Base-by-base conservation (phyloP, 1,140 invertebrate genomes). In the Zaprionus kolodkinae region DNA sequence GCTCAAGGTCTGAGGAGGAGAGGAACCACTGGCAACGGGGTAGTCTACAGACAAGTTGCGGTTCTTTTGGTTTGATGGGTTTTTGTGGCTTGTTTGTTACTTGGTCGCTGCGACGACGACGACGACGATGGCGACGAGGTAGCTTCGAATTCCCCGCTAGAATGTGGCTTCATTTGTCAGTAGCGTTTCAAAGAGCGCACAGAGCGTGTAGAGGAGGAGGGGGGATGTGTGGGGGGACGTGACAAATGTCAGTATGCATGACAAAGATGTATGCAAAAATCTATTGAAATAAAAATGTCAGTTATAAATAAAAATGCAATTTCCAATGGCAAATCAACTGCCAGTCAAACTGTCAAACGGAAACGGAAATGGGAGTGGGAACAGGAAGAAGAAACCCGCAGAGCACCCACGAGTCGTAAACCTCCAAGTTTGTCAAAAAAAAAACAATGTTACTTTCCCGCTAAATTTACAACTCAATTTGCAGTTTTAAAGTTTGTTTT, bases 291-390 rank as follows among this genome's bases (percentile, higher is more conserved):
- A 74, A 74, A 74, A 74, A 74, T 74, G 72, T 69, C 72, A 62
- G 65, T 62, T 72, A 69, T 74, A 74, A 74, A 74, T 74, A 74
- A 68, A 74, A 74, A 69, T 74, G 66, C 72, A 74, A 74, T 74
- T 74, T 69, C 57, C 59, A 74, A 70, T 74, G 66, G 50, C 54
- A 70, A 74, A 74, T 74, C 72, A 74, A 63, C 66, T 74, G 72
- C 52, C 72, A 74, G 72, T 74, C 72, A 74, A 74, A 50, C 59
- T 74, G 72, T 74, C 72, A 74, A 70, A 55, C 56, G 45, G 38
- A 61, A 52, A 54, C 17, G 11, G 57, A 13, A 52, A 11, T 5
- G 11, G 59, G 2, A 30, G 11, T n/a, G 27, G 43, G 17, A 52
- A 27, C 5, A n/a, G 40, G 11, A 17, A 62, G 27, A 9, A 3